Base-by-base conservation (phyloP, 1,140 invertebrate genomes). In the Phocides pigmalion region DNA sequence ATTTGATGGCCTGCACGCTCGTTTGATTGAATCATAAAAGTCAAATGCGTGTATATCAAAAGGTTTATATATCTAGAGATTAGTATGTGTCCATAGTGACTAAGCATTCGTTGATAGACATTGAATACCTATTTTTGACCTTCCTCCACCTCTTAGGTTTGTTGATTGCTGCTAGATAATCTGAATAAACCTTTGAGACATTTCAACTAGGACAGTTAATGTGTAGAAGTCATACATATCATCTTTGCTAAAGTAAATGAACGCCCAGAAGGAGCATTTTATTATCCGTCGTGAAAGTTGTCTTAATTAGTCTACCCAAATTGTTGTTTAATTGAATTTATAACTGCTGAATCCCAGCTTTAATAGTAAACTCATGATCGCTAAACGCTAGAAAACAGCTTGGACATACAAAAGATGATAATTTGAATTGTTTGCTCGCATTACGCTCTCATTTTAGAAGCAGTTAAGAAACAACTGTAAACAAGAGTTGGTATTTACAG, bases 391-490 rank as follows among this genome's bases (percentile, higher is more conserved):
- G n/a, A 39, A 12, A 39, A 12, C 35, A 39, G 12, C 47, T 49
- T 9, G 4, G 12, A 28, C 42, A 28, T 2, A 28, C 14, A 35
- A 32, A 50, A 50, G 25, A 15, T 17, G 9, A 47, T 59, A 47
- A 46, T 59, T 46, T 32, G 4, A 59, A 46, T 46, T 46, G 28
- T 47, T 35, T 35, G 6, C n/a, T 14, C 19, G 9, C 16, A 46
- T 46, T 46, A 59, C 25, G 42, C 25, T 47, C 44, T 47, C 25
- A 47, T 46, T 59, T 59, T n/a, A 12, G 14, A 47, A 32, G 28
- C 53, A 42, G 53, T 47, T 58, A 47, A 46, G 54, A 59, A 59
- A 47, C 54, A 59, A 47, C 39, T 56, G 53, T 25, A 59, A 56
- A 59, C 25, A 59, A 17, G 15, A 59, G 25, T 2, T 39, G 28